These are phyloP conservation scores for Diloba caeruleocephala DNA, from an alignment of 2,888 invertebrate genomes.

Conservation along the genomic window DNA sequence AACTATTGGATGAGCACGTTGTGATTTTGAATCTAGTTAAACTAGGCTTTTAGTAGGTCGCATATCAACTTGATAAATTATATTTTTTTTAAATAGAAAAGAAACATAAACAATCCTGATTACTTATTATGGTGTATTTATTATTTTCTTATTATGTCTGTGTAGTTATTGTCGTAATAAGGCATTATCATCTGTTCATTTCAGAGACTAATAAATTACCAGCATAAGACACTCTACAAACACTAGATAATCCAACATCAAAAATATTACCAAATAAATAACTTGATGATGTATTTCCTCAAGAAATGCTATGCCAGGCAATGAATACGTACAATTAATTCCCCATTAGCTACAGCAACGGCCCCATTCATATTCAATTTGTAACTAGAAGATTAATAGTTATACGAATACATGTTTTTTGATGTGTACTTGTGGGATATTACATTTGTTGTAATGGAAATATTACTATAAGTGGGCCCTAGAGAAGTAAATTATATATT, in stretches of 20 bases:
- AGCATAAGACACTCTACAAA: neutral
- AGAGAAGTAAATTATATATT: neutral
- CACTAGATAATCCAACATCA: constrained; percentile 1
- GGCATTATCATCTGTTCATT: too few species aligned
- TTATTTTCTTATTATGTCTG: too few species aligned
- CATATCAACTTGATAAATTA: too few species aligned
- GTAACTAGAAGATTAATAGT: constrained; percentile 36
- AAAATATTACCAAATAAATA: constrained; percentile 16
- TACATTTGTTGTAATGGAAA: neutral
- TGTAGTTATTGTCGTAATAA: too few species aligned
- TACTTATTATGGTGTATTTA: too few species aligned
- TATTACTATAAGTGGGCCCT: neutral
- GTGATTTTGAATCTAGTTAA: too few species aligned
- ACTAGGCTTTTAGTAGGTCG: too few species aligned
- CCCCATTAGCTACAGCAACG: constrained; percentile 40
- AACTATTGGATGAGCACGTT: too few species aligned
- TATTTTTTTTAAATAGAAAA: too few species aligned
- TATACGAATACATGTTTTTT: neutral
- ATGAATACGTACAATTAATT: constrained; percentile 49
- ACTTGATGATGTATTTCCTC: constrained; percentile 23
- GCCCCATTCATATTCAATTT: constrained; percentile 47
- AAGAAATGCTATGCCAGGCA: constrained; percentile 12
- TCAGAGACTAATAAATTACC: too few species aligned
- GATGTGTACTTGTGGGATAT: neutral
- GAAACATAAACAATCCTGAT: too few species aligned